Evolutionary conservation across 2,113 vertebrate genomes (phyloP).

Genomic region (Entomyzon cyanotis): DNA sequence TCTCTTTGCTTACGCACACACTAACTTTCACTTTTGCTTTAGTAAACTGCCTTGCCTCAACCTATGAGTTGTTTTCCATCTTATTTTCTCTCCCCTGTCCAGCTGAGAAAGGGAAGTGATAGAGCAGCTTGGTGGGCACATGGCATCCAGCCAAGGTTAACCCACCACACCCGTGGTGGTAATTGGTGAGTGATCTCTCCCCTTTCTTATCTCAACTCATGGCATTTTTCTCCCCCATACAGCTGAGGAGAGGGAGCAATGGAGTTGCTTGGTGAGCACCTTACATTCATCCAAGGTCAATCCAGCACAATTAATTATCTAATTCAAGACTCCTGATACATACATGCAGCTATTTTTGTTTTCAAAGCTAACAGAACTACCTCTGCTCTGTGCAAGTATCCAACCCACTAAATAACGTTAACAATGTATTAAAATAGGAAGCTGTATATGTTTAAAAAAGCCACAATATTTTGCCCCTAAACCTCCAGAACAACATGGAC

Average conservation of each 20-base stretch:
- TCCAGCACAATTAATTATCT: neutral
- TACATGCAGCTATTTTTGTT: neutral
- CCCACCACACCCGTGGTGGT: neutral
- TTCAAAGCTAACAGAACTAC: neutral
- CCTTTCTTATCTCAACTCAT: neutral
- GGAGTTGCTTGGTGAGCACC: neutral
- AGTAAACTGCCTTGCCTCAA: neutral
- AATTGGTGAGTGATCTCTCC: neutral
- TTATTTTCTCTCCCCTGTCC: neutral
- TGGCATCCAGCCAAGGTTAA: neutral
- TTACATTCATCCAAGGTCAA: neutral
- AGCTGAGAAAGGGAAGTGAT: neutral
- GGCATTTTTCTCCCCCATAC: neutral
- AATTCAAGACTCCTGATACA: neutral
- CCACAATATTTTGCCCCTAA: neutral
- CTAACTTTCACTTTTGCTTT: neutral
- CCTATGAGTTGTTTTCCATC: neutral
- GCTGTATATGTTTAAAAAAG: neutral
- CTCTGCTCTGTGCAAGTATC: neutral
- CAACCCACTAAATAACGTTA: neutral
- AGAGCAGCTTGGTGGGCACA: neutral
- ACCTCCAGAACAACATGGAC: neutral
- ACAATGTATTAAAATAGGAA: neutral
- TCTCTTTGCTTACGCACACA: neutral
- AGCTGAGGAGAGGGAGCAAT: neutral